These are phyloP conservation scores for Bombyx mori DNA, from an alignment of 1,140 invertebrate species.

Conservation along the genomic window ASM3026992v2 NC_085114.1:9012001-9012500, in stretches of 20 bases:
- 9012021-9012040: constrained; percentile 15
- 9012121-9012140: constrained; percentile 44
- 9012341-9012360: constrained; percentile 42
- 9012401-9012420: too few species aligned
- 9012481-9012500: too few species aligned
- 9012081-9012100: constrained; percentile 34
- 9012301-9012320: constrained; percentile 56
- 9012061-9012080: constrained; percentile 37
- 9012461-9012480: too few species aligned
- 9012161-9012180: constrained; percentile 10
- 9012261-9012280: constrained; percentile 49
- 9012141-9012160: constrained; percentile 26
- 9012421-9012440: too few species aligned
- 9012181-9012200: too few species aligned
- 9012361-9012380: constrained; percentile 43
- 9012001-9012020: constrained; percentile 17
- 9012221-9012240: constrained; percentile 33
- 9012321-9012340: constrained; percentile 49
- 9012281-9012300: constrained; percentile 39
- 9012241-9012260: constrained; percentile 29
- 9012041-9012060: constrained; percentile 24
- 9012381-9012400: too few species aligned
- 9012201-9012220: too few species aligned
- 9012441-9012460: too few species aligned
- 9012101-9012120: constrained; percentile 39